phyloP scores from a whole-genome alignment of 2,797 vertebrate genomes.

The Sebastes flavidus region DNA sequence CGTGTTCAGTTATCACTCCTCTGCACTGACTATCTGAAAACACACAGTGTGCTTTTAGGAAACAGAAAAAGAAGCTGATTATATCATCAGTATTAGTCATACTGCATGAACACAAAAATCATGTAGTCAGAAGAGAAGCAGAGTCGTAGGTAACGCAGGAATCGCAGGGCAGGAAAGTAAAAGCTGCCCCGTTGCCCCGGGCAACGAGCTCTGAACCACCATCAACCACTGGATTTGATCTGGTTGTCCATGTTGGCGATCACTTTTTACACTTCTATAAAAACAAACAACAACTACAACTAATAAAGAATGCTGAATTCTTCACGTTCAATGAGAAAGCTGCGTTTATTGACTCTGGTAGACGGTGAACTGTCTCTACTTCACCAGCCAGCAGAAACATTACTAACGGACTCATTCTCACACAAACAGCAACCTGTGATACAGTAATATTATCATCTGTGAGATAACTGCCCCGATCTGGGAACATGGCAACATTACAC shows the following conservation, averaged over 20 bases:
- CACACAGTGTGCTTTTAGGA: neutral
- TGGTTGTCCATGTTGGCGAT: neutral
- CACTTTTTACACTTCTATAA: neutral
- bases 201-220: neutral
- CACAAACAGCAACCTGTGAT: neutral
- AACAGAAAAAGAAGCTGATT: neutral
- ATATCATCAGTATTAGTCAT: neutral
- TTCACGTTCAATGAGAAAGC: neutral
- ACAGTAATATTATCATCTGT: neutral
- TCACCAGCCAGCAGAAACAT: neutral
- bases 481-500: neutral
- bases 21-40: neutral
- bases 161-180: neutral
- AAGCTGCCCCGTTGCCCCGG: neutral
- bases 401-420: neutral
- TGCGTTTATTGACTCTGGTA: neutral
- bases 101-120: neutral
- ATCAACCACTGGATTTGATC: neutral
- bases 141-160: neutral
- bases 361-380: neutral
- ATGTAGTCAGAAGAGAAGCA: neutral
- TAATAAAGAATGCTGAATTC: slow-evolving; percentile 3
- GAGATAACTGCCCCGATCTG: neutral
- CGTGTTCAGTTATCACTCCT: neutral
- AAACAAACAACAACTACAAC: neutral